phyloP scores from a whole-genome alignment of 2,113 vertebrate species.

The Spea bombifrons region DNA sequence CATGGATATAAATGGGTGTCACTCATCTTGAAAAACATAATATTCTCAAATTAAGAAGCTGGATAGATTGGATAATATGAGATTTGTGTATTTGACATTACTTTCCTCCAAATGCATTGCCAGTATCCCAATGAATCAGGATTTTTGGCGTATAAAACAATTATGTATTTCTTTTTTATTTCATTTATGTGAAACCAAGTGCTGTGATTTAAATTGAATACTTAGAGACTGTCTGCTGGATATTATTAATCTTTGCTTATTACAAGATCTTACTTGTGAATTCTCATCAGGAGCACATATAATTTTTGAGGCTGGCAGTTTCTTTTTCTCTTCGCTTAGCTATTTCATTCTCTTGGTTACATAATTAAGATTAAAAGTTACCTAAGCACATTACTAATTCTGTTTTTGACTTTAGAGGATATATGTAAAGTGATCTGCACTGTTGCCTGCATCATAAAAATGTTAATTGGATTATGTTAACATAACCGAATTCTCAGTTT shows the following conservation, averaged over 20 bases:
- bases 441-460: conserved; percentile 11
- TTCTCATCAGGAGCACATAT: conserved; percentile 45
- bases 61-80: conserved; percentile 52
- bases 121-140: conserved; percentile 50
- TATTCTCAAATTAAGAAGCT: conserved; percentile 51
- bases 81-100: conserved; percentile 52
- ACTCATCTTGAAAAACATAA: conserved; percentile 56
- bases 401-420: conserved; percentile 34
- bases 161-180: conserved; percentile 52
- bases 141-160: conserved; percentile 57
- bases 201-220: conserved; percentile 41
- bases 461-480: background rate
- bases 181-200: conserved; percentile 57
- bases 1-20: conserved; percentile 33
- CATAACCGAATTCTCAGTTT: too few relatives aligned
- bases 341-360: conserved; percentile 21
- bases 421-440: conserved; percentile 5
- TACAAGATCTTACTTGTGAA: conserved; percentile 52
- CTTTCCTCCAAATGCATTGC: conserved; percentile 53
- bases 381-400: conserved; percentile 41
- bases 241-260: conserved; percentile 46
- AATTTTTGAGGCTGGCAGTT: conserved; percentile 46
- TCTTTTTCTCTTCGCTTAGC: conserved; percentile 43
- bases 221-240: conserved; percentile 51
- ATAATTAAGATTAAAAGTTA: conserved; percentile 40